Evolutionary conservation across 1,140 invertebrate species (phyloP), one percentile per base, ranked within the genome.

Genomic region (Pseudoatta argentina): DNA sequence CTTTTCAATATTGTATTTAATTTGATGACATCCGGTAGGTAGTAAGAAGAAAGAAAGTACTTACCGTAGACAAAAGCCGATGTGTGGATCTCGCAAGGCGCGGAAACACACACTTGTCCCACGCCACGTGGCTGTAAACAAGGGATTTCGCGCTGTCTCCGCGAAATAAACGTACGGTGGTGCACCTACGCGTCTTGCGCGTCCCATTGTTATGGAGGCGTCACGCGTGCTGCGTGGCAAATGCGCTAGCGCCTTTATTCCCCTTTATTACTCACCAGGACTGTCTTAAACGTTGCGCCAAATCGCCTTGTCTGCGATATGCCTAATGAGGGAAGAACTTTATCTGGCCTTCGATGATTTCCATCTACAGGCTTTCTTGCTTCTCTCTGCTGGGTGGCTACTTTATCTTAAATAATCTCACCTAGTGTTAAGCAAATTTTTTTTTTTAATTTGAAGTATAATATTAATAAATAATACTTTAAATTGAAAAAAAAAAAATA

Each of bases 181-280:
- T 64, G 71, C 87, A 77, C 90, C 89, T 87, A 91, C 90, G 89
- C 90, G n/a, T 78, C 78, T 48, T 21, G 53, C 69, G 69, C 53
- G 79, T 91, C 69, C 90, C 88, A 91, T 91, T 91, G 90, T 91
- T 81, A 82, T 27, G 44, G 83, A 91, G 85, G 79, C 87, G 89
- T 90, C 85, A 85, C 89, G 90, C 89, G 90, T 91, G 85, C 89
- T 90, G 83, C 83, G 85, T 85, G 85, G 87, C 89, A 90, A 88
- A 91, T 85, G 75, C 55, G 75, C 89, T 78, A 88, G 87, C 82
- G 61, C 89, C 83, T 91, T 78, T 78, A 73, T 86, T 81, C 73
- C 66, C 59, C 67, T 86, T 90, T 77, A 85, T 90, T 87, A 77
- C 76, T 75, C 39, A 76, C 63, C 39, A 34, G 21, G 30, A 55